Conservation (phyloP, 2,888 invertebrate genomes). For the Drosophila subquinaria region DNA sequence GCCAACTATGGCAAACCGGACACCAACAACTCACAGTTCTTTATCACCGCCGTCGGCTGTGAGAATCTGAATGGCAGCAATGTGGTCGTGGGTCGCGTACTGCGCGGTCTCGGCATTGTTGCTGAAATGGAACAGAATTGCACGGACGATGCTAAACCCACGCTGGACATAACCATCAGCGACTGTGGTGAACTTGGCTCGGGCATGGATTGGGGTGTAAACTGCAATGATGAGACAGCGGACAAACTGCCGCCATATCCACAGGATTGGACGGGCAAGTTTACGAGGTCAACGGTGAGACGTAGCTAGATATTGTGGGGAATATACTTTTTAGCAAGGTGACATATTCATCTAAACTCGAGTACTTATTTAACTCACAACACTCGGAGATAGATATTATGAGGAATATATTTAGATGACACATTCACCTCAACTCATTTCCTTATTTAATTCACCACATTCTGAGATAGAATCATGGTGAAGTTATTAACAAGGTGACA, state of each 20-base stretch:
- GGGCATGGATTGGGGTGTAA: conserved; percentile 88
- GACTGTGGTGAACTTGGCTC: conserved; percentile 91
- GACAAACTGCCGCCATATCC: conserved; percentile 92
- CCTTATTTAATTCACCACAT: no score
- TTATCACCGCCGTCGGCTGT: conserved; percentile 92
- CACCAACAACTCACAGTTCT: conserved; percentile 98
- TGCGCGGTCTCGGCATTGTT: conserved; percentile 90
- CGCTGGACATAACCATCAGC: conserved; percentile 88
- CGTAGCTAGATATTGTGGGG: not conserved
- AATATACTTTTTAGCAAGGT: not conserved
- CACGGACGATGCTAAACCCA: conserved; percentile 87
- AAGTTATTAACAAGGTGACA: no score
- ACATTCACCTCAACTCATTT: no score
- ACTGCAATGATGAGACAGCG: conserved; percentile 89
- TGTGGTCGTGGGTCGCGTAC: conserved; percentile 93
- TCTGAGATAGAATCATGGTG: no score
- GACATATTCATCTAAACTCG: not conserved
- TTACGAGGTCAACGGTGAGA: conserved; percentile 68
- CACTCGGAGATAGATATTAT: no score
- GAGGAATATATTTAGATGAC: no score
- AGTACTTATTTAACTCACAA: not conserved
- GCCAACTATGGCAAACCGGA: conserved; percentile 91
- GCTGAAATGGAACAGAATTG: conserved; percentile 89
- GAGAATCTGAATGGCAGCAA: conserved; percentile 92
- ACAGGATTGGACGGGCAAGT: conserved; percentile 88